Conservation (phyloP, 2,888 invertebrate genomes). For the Pseudococcus jackbeardsleyi region DNA sequence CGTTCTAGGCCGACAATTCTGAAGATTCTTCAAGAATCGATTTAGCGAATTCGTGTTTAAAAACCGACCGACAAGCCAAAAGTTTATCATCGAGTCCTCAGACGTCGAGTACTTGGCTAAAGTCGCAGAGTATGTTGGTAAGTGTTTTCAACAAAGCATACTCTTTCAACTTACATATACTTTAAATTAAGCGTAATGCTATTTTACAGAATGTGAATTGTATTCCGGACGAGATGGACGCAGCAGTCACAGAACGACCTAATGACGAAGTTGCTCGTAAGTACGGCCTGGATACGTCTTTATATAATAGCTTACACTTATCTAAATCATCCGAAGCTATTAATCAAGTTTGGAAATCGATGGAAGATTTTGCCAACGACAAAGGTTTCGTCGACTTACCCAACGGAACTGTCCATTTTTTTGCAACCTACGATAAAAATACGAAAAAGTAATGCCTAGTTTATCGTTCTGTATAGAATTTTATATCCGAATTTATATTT, state of each 20-base stretch:
- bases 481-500: background rate
- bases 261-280: constrained; percentile 66
- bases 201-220: constrained; percentile 60
- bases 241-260: background rate
- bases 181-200: too few species aligned
- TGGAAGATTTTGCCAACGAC: constrained; percentile 65
- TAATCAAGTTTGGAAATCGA: constrained; percentile 66
- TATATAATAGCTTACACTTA: constrained; percentile 66
- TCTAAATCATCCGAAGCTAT: constrained; percentile 67
- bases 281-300: constrained; percentile 67
- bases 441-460: constrained; percentile 66
- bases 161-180: too few species aligned
- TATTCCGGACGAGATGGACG: constrained; percentile 49
- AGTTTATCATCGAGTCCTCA: constrained; percentile 55
- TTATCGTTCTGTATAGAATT: background rate
- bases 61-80: constrained; percentile 64
- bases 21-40: constrained; percentile 14
- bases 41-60: constrained; percentile 23
- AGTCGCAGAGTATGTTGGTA: constrained; percentile 67
- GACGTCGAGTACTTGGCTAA: constrained; percentile 65
- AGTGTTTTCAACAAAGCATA: background rate
- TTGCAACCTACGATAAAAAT: constrained; percentile 65
- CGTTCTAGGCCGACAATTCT: constrained; percentile 12
- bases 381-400: constrained; percentile 66
- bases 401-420: constrained; percentile 66